phyloP scores from a whole-genome alignment of 1,140 invertebrate genomes.

The Lucilia cuprina region DNA sequence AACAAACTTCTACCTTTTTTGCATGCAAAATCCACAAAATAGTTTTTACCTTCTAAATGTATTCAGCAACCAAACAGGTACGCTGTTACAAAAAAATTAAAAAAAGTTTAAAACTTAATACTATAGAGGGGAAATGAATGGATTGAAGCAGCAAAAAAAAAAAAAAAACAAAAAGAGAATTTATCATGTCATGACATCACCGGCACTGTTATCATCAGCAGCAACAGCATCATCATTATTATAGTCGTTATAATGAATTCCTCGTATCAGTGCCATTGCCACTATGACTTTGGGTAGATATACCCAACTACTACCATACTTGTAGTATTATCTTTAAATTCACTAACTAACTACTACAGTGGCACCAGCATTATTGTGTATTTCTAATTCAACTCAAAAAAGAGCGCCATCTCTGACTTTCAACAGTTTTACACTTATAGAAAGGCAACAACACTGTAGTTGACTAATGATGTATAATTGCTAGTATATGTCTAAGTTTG shows the following conservation, averaged over 20 bases:
- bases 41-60: background rate
- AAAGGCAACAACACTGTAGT: background rate
- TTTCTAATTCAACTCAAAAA: background rate
- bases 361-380: background rate
- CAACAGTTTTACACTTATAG: background rate
- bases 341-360: background rate
- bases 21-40: constrained; percentile 19
- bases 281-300: background rate
- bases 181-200: constrained; percentile 30
- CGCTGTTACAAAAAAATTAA: too few relatives aligned
- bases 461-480: constrained; percentile 8
- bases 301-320: background rate
- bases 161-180: constrained; percentile 21
- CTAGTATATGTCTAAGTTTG: background rate
- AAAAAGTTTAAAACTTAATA: background rate
- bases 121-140: background rate
- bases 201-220: background rate
- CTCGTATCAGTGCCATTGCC: constrained; percentile 7
- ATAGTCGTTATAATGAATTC: background rate
- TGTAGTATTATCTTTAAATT: too few relatives aligned
- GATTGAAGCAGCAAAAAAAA: background rate
- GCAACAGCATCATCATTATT: background rate
- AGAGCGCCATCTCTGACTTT: background rate
- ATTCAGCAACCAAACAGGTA: background rate
- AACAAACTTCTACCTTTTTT: constrained; percentile 15